Percentiles rank a stretch among this genome's conserved stretches.
phyloP scores from a whole-genome alignment of 2,113 vertebrate species.

The Chroicocephalus ridibundus region DNA sequence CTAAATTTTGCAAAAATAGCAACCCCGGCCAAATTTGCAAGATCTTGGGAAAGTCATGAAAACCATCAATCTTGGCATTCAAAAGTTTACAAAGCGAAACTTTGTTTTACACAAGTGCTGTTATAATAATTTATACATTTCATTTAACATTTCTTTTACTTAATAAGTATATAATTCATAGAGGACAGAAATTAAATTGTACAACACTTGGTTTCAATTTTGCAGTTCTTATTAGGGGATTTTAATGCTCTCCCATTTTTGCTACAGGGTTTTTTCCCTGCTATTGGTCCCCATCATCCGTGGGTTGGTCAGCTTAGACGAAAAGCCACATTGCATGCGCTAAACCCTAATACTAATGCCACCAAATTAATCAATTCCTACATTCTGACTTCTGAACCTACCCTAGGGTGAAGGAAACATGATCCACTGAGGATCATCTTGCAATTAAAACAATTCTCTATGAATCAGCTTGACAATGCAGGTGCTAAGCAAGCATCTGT shows the following conservation, averaged over 20 bases:
- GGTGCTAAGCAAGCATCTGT: constrained; percentile 65
- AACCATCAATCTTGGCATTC: constrained; percentile 34
- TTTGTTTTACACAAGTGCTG: constrained; percentile 13
- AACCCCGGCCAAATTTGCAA: neutral
- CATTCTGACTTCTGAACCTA: constrained; percentile 42
- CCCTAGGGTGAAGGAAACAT: constrained; percentile 43
- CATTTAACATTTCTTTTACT: constrained; percentile 33
- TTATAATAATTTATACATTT: constrained; percentile 50
- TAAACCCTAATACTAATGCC: constrained; percentile 37
- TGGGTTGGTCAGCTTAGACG: neutral
- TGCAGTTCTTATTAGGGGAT: constrained; percentile 16
- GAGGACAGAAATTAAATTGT: constrained; percentile 26
- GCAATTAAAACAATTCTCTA: constrained; percentile 70
- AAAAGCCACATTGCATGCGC: neutral
- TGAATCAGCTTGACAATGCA: constrained; percentile 73
- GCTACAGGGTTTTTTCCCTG: neutral
- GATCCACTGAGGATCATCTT: constrained; percentile 52
- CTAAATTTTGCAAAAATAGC: constrained; percentile 9
- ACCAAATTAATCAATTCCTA: constrained; percentile 58
- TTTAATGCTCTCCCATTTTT: constrained; percentile 21
- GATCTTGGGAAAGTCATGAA: constrained; percentile 26
- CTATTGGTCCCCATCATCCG: neutral
- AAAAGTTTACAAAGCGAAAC: constrained; percentile 31
- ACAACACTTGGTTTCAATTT: constrained; percentile 57
- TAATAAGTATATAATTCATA: constrained; percentile 28